phyloP scores from a whole-genome alignment of 2,888 invertebrate species.

The Hirtodrosophila histrioides region DNA sequence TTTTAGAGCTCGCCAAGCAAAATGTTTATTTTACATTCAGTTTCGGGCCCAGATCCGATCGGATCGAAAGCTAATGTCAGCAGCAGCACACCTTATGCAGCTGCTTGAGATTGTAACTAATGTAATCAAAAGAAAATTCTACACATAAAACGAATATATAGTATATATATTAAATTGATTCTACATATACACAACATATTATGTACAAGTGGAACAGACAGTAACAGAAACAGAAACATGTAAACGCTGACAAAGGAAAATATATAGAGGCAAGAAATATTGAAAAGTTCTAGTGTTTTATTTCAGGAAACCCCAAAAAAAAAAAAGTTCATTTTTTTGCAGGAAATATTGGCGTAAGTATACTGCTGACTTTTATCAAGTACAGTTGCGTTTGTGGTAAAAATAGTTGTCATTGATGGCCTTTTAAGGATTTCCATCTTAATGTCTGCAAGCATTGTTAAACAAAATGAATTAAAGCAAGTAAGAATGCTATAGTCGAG shows the following conservation, averaged over 20 bases:
- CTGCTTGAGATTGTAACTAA: slow-evolving; percentile 60
- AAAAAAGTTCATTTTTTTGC: too few relatives aligned
- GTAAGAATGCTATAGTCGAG: too few relatives aligned
- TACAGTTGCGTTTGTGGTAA: too few relatives aligned
- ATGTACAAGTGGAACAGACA: slow-evolving; percentile 60
- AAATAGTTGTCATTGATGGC: too few relatives aligned
- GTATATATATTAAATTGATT: slow-evolving; percentile 53
- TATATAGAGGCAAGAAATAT: slow-evolving; percentile 66
- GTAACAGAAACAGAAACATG: slow-evolving; percentile 51
- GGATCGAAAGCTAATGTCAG: slow-evolving; percentile 11
- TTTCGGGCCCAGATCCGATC: slow-evolving; percentile 21
- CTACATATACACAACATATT: slow-evolving; percentile 65
- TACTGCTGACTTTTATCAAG: too few relatives aligned
- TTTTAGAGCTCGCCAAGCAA: slow-evolving; percentile 55
- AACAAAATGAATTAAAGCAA: too few relatives aligned
- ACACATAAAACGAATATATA: slow-evolving; percentile 38
- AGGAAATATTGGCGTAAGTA: too few relatives aligned
- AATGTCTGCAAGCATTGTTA: too few relatives aligned
- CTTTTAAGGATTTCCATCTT: too few relatives aligned
- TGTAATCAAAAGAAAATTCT: slow-evolving; percentile 66
- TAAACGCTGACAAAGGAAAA: slow-evolving; percentile 65
- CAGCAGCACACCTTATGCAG: slow-evolving; percentile 19
- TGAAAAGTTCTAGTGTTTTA: slow-evolving; percentile 33
- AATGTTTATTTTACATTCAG: slow-evolving; percentile 37
- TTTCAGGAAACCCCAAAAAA: background rate